Conservation (phyloP, 2,797 vertebrate genomes). For the Alfaro cultratus region DNA sequence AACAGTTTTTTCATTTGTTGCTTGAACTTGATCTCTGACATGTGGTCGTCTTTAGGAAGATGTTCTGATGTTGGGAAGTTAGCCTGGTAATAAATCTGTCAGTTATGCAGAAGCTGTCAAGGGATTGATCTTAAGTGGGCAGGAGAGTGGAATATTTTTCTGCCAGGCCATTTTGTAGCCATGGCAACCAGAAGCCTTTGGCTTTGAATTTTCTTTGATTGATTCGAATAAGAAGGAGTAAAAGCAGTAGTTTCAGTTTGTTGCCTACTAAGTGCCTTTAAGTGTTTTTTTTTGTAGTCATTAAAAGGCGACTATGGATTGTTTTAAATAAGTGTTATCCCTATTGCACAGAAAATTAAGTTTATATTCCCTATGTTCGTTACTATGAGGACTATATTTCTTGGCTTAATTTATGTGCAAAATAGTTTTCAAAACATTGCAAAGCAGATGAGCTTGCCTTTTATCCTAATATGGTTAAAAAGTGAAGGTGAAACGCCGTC, state of each 20-base stretch:
- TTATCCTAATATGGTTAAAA: not conserved
- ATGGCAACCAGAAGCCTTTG: conserved; percentile 9
- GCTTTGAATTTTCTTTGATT: conserved; percentile 11
- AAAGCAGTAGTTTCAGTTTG: not conserved
- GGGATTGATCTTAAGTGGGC: not conserved
- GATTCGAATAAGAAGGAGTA: conserved; percentile 2
- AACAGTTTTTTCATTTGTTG: not conserved
- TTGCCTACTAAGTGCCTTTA: not conserved
- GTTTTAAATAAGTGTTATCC: not conserved
- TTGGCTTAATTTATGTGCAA: not conserved
- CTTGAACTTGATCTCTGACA: not conserved
- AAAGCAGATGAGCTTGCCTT: not conserved
- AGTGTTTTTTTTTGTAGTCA: not conserved
- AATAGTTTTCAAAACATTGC: not conserved
- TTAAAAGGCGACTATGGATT: not conserved
- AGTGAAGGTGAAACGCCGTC: not conserved
- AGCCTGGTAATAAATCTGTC: not conserved
- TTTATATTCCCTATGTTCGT: not conserved
- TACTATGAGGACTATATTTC: not conserved
- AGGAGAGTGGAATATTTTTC: conserved; percentile 5
- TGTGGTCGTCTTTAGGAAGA: not conserved
- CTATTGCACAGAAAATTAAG: not conserved
- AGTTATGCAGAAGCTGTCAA: not conserved
- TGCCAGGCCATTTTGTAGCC: conserved; percentile 16
- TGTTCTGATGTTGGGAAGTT: not conserved